phyloP scores from a whole-genome alignment of 2,113 vertebrate species.

The Symphodus melops region DNA sequence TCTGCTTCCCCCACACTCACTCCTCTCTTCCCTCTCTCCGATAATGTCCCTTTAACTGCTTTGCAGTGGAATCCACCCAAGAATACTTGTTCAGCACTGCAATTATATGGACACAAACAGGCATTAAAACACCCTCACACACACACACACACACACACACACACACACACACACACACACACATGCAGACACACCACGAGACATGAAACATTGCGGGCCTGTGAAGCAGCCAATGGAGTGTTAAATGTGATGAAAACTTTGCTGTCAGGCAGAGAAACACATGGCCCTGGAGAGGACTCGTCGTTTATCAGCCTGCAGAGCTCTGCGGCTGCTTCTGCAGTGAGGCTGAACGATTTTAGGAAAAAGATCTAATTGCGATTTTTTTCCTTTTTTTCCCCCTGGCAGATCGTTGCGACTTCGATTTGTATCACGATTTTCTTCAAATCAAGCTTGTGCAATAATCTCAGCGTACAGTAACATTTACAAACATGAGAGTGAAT shows the following conservation, averaged over 20 bases:
- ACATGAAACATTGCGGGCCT: constrained; percentile 39
- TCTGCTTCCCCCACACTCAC: neutral
- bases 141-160: constrained; percentile 16
- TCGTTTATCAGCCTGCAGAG: constrained; percentile 44
- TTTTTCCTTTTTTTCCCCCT: too few species aligned
- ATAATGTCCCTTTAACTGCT: constrained; percentile 23
- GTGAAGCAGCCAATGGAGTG: constrained; percentile 57
- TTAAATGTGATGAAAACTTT: constrained; percentile 61
- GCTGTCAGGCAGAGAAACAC: constrained; percentile 41
- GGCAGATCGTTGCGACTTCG: too few species aligned
- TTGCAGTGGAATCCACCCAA: constrained; percentile 50
- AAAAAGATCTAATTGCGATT: too few species aligned
- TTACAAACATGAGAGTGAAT: too few species aligned
- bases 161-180: constrained; percentile 9
- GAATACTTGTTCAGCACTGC: constrained; percentile 38
- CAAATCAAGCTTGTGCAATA: too few species aligned
- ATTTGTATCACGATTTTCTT: too few species aligned
- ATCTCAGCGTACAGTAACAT: too few species aligned
- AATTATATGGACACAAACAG: constrained; percentile 44
- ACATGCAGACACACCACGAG: constrained; percentile 25
- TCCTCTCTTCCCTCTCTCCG: neutral
- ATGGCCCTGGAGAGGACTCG: constrained; percentile 37
- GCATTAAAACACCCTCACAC: constrained; percentile 27
- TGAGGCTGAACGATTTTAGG: too few species aligned
- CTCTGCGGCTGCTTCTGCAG: constrained; percentile 30